Percentiles rank a stretch among this genome's conserved stretches.
Evolutionary conservation across 2,888 invertebrate genomes (phyloP).

Genomic region (Agriopis leucophaearia): DNA sequence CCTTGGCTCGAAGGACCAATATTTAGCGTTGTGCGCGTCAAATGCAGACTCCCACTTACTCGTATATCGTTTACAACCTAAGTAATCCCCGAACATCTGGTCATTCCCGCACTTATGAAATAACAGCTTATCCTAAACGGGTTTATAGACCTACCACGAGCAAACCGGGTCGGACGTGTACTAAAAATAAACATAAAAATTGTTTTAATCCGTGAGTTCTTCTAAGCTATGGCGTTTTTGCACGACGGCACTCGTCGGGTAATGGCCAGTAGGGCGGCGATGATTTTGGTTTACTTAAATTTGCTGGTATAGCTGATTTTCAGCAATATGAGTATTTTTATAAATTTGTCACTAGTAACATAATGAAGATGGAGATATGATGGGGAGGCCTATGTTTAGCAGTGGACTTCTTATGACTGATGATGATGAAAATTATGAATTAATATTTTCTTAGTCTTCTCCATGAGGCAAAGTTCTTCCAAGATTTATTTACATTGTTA

Average conservation of each 20-base stretch:
- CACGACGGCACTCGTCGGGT: constrained; percentile 45
- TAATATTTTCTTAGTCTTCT: no score
- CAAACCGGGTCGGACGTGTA: constrained; percentile 63
- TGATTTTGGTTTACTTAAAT: not conserved
- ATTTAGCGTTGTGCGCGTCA: not conserved
- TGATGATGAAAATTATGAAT: no score
- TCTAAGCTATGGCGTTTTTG: constrained; percentile 60
- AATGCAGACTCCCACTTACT: constrained; percentile 9
- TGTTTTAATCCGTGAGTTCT: constrained; percentile 58
- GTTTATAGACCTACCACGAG: constrained; percentile 65
- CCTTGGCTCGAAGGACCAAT: not conserved
- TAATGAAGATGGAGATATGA: no score
- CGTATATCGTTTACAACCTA: constrained; percentile 36
- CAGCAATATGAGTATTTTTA: not conserved
- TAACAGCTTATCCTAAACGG: constrained; percentile 57
- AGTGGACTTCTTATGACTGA: no score
- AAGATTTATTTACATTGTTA: no score
- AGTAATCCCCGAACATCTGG: constrained; percentile 57
- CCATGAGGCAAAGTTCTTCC: no score
- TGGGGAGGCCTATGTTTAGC: no score
- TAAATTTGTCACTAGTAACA: no score
- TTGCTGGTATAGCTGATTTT: not conserved
- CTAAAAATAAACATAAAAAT: constrained; percentile 70
- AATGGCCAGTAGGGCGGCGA: constrained; percentile 18
- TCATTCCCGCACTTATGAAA: constrained; percentile 62